These are phyloP conservation scores for Holacanthus passer DNA, from an alignment of 2,113 vertebrate species.

Conservation along the genomic window DNA sequence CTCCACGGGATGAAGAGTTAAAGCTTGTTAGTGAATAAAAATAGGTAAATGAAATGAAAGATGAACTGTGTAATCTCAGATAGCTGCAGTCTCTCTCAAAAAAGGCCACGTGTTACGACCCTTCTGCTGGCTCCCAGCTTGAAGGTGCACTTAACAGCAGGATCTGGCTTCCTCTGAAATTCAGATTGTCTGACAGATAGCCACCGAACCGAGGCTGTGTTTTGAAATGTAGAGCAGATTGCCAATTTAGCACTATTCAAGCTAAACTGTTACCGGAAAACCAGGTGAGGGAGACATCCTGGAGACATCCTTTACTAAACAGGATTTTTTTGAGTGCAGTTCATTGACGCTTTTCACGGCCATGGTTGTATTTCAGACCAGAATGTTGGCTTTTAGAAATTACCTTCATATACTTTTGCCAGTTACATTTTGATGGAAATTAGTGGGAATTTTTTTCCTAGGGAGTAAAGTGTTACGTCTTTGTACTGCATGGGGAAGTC, in stretches of 20 bases:
- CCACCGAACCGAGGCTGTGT: constrained; percentile 27
- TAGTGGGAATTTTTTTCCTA: no score
- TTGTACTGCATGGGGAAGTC: neutral
- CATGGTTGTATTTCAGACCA: neutral
- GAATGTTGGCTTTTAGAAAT: neutral
- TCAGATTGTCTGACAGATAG: constrained; percentile 41
- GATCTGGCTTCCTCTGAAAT: constrained; percentile 48
- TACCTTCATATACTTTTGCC: neutral
- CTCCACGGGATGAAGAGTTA: constrained; percentile 49
- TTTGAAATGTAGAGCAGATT: constrained; percentile 33
- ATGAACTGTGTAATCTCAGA: constrained; percentile 29
- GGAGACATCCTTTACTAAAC: neutral
- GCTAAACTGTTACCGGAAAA: constrained; percentile 11
- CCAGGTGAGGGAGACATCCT: constrained; percentile 33
- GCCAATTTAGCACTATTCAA: constrained; percentile 28
- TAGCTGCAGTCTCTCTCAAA: constrained; percentile 41
- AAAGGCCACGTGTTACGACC: constrained; percentile 42
- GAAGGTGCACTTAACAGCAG: constrained; percentile 55
- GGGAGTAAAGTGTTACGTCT: neutral
- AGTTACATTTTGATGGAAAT: neutral
- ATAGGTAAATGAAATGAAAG: constrained; percentile 51
- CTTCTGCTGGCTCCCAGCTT: constrained; percentile 49
- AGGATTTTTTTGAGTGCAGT: neutral
- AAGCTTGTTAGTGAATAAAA: constrained; percentile 41
- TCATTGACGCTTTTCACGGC: neutral